Base-by-base conservation (phyloP, 2,113 vertebrate species). In the Callopanchax toddi region DNA sequence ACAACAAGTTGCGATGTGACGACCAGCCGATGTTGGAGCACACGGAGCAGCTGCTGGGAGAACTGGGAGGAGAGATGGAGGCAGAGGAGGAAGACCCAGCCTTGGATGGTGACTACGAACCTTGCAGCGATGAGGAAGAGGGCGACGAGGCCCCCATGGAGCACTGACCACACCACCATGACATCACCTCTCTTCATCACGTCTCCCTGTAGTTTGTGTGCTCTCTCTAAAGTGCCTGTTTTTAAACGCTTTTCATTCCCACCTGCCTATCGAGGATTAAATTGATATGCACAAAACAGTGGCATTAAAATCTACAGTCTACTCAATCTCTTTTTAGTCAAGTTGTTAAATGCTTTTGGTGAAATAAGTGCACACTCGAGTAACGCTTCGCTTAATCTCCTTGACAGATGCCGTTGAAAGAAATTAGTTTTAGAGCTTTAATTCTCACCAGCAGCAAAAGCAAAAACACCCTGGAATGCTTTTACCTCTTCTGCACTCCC, bases 1-100 rank as follows among this genome's bases (percentile, higher is more conserved):
- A 93, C 66, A 34, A 16, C 45, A 94, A 94, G 82, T 82, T 94
- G 67, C 79, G 42, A 11, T 94, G 92, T 69, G 92, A 93, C 20
- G 92, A 93, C 74, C 61, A 80, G 39, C 86, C 88, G 1, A 68
- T 93, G 85, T 64, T 90, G 79, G 90, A 92, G 71, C 92, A 93
- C 6, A 70, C 82, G 13, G 90, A 93, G 59, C 92, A 93, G 84
- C 90, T 93, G 61, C 79, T 94, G 1, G 78, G 62, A 0, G 90
- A 93, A 59, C 85, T 93, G 22, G 90, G 85, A 32, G 89, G 82
- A 54, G 89, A 89, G 23, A 39, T 83, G 22, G 88, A 76, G 13
- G 90, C 44, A 60, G 84, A 84, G 5, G 86, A 90, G 40, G 75
- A 21, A 26, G 76, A 87, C 0, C 40, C 65, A 2, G 21, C 4